A percentile compares a stretch with the other conserved stretches of the same genome.
Evolutionary conservation across 2,888 invertebrate genomes (phyloP).

Genomic region (Amblyjoppa fuscipennis): DNA sequence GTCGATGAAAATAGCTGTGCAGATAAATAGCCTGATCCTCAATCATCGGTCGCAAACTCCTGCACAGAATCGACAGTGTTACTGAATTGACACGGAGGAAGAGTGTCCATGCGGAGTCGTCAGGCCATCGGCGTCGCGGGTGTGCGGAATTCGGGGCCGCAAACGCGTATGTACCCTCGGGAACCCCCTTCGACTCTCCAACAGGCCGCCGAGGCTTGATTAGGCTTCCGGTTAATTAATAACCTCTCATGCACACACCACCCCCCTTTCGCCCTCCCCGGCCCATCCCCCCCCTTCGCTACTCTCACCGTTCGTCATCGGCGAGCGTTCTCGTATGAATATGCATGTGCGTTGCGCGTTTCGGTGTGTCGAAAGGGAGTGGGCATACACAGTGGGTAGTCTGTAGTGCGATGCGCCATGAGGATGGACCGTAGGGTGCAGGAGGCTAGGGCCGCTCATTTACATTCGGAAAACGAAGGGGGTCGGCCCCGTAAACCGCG

Average conservation of each 20-base stretch:
- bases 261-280: constrained; percentile 19
- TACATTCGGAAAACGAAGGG: constrained; percentile 84
- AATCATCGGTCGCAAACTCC: constrained; percentile 28
- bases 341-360: constrained; percentile 83
- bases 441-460: constrained; percentile 81
- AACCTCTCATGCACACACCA: constrained; percentile 85
- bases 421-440: constrained; percentile 79
- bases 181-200: constrained; percentile 59
- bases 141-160: constrained; percentile 70
- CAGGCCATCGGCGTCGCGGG: constrained; percentile 59
- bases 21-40: constrained; percentile 29
- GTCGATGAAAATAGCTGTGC: background rate
- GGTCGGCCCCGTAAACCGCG: constrained; percentile 52
- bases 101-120: constrained; percentile 73
- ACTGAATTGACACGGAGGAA: constrained; percentile 63
- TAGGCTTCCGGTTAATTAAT: constrained; percentile 88
- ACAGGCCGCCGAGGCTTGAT: constrained; percentile 84
- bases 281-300: constrained; percentile 48
- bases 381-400: constrained; percentile 43
- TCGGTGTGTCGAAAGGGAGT: constrained; percentile 79
- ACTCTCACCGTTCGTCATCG: constrained; percentile 54
- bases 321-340: constrained; percentile 79
- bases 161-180: constrained; percentile 41
- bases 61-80: constrained; percentile 58
- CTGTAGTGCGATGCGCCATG: constrained; percentile 63